Evolutionary conservation across 2,888 invertebrate species (phyloP).

Genomic region (Torymus tubicola): DNA sequence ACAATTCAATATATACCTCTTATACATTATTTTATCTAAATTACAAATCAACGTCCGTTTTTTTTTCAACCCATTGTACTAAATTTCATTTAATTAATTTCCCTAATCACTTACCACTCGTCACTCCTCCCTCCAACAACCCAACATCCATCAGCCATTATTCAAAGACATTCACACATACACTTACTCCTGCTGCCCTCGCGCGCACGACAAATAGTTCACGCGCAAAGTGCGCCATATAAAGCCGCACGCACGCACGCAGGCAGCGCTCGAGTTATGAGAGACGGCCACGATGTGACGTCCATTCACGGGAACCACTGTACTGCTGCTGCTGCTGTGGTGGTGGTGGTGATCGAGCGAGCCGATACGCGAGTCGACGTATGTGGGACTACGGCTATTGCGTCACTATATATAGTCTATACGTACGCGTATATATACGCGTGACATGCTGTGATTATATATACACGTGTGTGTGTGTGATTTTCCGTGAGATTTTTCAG

Average conservation of each 20-base stretch:
- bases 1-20: no score
- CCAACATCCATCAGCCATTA: no score
- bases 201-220: not conserved
- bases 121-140: no score
- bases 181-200: no score
- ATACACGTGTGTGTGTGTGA: not conserved
- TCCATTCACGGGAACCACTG: constrained; percentile 13
- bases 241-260: not conserved
- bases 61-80: no score
- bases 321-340: not conserved
- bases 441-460: not conserved
- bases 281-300: constrained; percentile 16
- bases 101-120: no score
- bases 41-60: no score
- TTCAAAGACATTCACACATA: no score
- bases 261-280: constrained; percentile 17
- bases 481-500: constrained; percentile 10
- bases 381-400: constrained; percentile 41
- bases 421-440: not conserved
- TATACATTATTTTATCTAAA: no score
- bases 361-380: constrained; percentile 43
- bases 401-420: constrained; percentile 4
- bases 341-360: constrained; percentile 33
- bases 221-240: constrained; percentile 8
- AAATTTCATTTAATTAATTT: no score